Evolutionary conservation across 2,888 invertebrate species (phyloP), one percentile per base, ranked within the genome.

Genomic region (Sphaeridia pumilis): DNA sequence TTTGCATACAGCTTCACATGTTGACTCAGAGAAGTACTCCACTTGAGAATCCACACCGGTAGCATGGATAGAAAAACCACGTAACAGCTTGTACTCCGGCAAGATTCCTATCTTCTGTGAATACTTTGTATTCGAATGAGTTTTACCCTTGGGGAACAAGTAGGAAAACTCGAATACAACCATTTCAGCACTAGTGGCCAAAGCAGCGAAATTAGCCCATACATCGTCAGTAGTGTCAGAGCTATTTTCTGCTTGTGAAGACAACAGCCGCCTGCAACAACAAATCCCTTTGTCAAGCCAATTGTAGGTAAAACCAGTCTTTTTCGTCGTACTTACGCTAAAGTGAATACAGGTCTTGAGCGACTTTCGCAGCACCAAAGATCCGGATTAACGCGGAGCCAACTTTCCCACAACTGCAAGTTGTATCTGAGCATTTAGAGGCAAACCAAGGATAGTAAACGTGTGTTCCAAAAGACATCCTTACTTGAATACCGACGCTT

Each of bases 401-500:
- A 56, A 4, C 44, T 49, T 14, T 41, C 44, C 56, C 56, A 56
- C 17, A 56, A 20, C 56, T 56, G 25, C n/a, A n/a, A n/a, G n/a
- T n/a, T n/a, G n/a, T n/a, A n/a, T n/a, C n/a, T n/a, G n/a, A n/a
- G n/a, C n/a, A n/a, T n/a, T n/a, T n/a, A n/a, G n/a, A n/a, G n/a
- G n/a, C n/a, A n/a, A n/a, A n/a, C n/a, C n/a, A n/a, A n/a, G n/a
- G n/a, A n/a, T n/a, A n/a, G n/a, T n/a, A n/a, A n/a, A n/a, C n/a
- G n/a, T n/a, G n/a, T n/a, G n/a, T n/a, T n/a, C n/a, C n/a, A n/a
- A n/a, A n/a, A n/a, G n/a, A n/a, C n/a, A n/a, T n/a, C 7, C 41
- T 35, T n/a, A 59, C 57, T 27, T 51, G 49, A 1, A 63, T n/a
- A 0, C 41, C 57, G 43, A 57, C 58, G 1, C 48, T 25, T 25